Conservation (phyloP, 2,888 invertebrate species). For the Arge pagana region DNA sequence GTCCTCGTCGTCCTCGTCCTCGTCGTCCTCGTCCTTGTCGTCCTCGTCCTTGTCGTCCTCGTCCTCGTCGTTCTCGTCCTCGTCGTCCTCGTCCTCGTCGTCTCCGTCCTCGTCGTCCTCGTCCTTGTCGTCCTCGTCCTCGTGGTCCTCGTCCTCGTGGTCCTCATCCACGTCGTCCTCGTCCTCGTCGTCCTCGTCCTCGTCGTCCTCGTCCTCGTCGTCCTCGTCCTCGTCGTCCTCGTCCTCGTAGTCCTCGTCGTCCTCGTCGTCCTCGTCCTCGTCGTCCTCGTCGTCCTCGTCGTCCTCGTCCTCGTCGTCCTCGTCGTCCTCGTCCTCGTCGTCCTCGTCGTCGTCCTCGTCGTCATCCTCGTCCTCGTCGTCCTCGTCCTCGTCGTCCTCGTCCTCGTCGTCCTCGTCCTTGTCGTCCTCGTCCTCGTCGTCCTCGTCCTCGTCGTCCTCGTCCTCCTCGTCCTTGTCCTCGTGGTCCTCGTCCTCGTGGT, state of each 20-base stretch:
- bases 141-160: neutral
- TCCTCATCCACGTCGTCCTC: neutral
- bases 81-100: too few relatives aligned
- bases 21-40: conserved; percentile 1
- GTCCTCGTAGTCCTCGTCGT: conserved; percentile 13
- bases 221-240: conserved; percentile 6
- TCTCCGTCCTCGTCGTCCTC: too few relatives aligned
- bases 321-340: neutral
- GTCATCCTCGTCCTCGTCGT: too few relatives aligned
- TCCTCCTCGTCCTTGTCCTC: too few relatives aligned
- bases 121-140: conserved; percentile 5
- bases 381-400: neutral
- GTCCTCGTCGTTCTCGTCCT: too few relatives aligned
- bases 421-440: too few relatives aligned
- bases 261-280: conserved; percentile 3
- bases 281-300: neutral
- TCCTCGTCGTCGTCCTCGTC: neutral
- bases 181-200: neutral
- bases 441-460: neutral
- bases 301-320: neutral
- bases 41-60: too few relatives aligned
- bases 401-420: neutral
- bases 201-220: neutral
- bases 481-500: conserved; percentile 11
- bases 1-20: conserved; percentile 2